Conservation (phyloP, 2,888 invertebrate species). For the Hyles lineata region DNA sequence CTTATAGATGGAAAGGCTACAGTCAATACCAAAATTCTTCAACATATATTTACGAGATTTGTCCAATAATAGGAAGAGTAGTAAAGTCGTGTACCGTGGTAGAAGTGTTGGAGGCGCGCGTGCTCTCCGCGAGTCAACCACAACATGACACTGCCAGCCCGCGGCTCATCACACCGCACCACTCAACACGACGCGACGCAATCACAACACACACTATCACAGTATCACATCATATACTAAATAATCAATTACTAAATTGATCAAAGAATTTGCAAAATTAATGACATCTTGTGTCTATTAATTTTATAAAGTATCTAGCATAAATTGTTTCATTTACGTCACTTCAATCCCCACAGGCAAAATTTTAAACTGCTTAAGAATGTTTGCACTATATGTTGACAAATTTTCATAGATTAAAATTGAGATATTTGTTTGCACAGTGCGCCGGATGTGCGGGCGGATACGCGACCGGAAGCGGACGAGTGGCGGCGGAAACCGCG, state of each 20-base stretch:
- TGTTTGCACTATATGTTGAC: background rate
- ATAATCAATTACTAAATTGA: too few species aligned
- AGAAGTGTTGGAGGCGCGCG: slow-evolving; percentile 72
- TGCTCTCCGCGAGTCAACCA: slow-evolving; percentile 73
- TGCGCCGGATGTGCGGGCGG: slow-evolving; percentile 71
- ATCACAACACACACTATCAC: too few species aligned
- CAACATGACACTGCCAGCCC: slow-evolving; percentile 57
- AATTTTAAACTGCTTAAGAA: background rate
- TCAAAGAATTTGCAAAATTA: background rate
- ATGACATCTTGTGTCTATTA: background rate
- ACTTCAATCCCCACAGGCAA: background rate
- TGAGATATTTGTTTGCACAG: slow-evolving; percentile 9
- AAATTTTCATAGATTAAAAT: background rate
- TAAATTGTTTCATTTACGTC: too few species aligned
- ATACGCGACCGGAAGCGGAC: slow-evolving; percentile 73
- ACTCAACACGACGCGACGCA: background rate
- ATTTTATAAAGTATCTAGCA: background rate
- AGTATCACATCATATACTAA: background rate
- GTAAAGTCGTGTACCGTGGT: slow-evolving; percentile 58
- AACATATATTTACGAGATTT: too few species aligned
- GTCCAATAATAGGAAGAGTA: too few species aligned
- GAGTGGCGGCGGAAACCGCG: slow-evolving; percentile 54
- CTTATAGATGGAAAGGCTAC: too few species aligned
- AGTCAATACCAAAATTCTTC: too few species aligned
- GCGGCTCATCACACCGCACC: slow-evolving; percentile 34